Evolutionary conservation across 2,113 vertebrate species (phyloP).

Genomic region (Eclectus roratus): DNA sequence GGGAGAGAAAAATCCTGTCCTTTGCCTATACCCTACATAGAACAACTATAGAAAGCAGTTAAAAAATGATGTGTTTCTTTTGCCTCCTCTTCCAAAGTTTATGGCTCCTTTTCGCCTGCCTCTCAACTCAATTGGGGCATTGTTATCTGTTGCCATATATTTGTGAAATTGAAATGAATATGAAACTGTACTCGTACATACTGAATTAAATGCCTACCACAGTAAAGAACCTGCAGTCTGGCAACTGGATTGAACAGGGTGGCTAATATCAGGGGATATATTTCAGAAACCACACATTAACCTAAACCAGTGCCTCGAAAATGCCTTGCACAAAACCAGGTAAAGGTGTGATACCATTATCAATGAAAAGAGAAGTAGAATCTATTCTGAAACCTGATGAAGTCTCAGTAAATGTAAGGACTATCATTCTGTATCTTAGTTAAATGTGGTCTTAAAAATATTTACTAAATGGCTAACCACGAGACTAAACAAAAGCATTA

Average conservation of each 20-base stretch:
- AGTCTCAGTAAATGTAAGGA: slow-evolving; percentile 28
- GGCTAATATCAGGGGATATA: background rate
- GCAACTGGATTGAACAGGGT: background rate
- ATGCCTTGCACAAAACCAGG: background rate
- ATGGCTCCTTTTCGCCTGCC: background rate
- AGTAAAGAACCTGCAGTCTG: background rate
- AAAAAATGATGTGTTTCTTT: background rate
- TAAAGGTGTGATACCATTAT: slow-evolving; percentile 10
- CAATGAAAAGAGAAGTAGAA: background rate
- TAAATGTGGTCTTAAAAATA: slow-evolving; percentile 68
- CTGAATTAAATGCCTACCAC: background rate
- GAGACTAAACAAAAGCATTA: slow-evolving; percentile 76
- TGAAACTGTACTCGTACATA: background rate
- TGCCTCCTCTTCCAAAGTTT: background rate
- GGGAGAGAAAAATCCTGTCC: background rate
- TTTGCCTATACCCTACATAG: background rate
- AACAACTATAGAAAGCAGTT: background rate
- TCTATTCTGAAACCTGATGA: slow-evolving; percentile 4
- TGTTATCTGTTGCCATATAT: background rate
- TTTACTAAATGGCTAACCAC: slow-evolving; percentile 71
- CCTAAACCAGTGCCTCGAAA: background rate
- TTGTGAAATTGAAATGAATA: background rate
- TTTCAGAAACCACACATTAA: background rate
- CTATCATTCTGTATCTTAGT: slow-evolving; percentile 52
- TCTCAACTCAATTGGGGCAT: background rate